Base-by-base conservation (phyloP, 2,113 vertebrate genomes). In the Pedetes capensis region DNA sequence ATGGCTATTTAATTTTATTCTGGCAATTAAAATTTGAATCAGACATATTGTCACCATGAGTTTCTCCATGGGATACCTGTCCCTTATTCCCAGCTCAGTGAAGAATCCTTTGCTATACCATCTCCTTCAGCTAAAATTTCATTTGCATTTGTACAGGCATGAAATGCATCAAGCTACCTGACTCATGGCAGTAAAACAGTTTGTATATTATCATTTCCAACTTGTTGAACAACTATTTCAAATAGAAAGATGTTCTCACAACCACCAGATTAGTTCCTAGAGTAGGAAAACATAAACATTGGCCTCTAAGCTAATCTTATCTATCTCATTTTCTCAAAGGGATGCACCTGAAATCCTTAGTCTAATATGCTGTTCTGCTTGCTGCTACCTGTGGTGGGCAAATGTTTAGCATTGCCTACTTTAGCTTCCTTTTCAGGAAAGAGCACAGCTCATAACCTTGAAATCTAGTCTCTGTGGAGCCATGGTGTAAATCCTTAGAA, bases 111-210 rank as follows among this genome's bases (percentile, higher is more conserved):
- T 96, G 94, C 92, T 94, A 20, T 78, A 95, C 81, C 75, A 49
- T 57, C 95, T 83, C 83, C 95, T 98, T 97, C 93, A 92, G 42
- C 96, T 97, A 93, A 87, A 94, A 96, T 98, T 96, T 96, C 94
- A 98, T 96, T 98, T 98, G 84, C 93, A 93, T 98, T 97, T 97
- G 88, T 93, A 96, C 89, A 79, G 86, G 95, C 95, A 96, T 97
- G 80, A 97, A 97, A 95, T 95, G 66, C 22, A 71, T 80, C 75
- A 92, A 91, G 71, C 71, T 97, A 47, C 88, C 91, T 97, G 96
- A 97, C 95, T 97, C 95, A 68, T 79, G 89, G 92, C 94, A 97
- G 29, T 92, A 93, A 96, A 96, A 97, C 93, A 97, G 96, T 97
- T 93, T 97, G 81, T 97, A 92, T 97, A 86, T 37, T 91, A 94